Evolutionary conservation across 2,797 vertebrate species (phyloP).

Genomic region (Acanthornis magna): DNA sequence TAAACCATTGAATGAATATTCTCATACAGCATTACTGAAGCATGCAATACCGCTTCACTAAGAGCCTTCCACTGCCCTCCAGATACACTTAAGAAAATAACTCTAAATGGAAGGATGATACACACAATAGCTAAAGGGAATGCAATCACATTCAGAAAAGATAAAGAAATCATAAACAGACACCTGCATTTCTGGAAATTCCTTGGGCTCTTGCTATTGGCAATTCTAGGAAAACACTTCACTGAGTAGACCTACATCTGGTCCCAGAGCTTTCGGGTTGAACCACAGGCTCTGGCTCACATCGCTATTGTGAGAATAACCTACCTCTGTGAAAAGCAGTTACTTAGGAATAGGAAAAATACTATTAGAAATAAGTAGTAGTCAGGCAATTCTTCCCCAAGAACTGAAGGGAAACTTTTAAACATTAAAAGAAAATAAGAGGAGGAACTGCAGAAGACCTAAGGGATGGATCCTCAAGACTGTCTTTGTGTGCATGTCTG

Average conservation of each 20-base stretch:
- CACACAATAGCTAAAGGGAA: slow-evolving; percentile 44
- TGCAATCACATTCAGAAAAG: slow-evolving; percentile 23
- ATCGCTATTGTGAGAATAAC: not conserved
- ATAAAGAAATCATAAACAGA: slow-evolving; percentile 40
- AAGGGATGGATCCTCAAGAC: not conserved
- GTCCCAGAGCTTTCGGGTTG: not conserved
- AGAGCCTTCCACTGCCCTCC: slow-evolving; percentile 50
- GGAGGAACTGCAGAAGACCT: not conserved
- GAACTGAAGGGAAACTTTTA: not conserved
- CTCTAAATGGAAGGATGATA: slow-evolving; percentile 33
- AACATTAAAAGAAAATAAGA: not conserved
- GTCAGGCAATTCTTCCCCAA: not conserved
- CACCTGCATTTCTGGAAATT: slow-evolving; percentile 42
- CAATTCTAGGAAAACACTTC: not conserved
- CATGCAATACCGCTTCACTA: slow-evolving; percentile 14
- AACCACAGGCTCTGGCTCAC: not conserved
- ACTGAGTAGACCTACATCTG: not conserved
- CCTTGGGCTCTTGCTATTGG: not conserved
- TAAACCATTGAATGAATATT: slow-evolving; percentile 47
- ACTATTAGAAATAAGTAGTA: not conserved
- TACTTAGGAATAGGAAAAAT: not conserved
- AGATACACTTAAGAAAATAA: slow-evolving; percentile 58
- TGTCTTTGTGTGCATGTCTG: not conserved
- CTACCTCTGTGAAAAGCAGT: not conserved
- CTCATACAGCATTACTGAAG: slow-evolving; percentile 26